Base-by-base conservation (phyloP, 2,797 vertebrate genomes). In the Rhinophrynus dorsalis region DNA sequence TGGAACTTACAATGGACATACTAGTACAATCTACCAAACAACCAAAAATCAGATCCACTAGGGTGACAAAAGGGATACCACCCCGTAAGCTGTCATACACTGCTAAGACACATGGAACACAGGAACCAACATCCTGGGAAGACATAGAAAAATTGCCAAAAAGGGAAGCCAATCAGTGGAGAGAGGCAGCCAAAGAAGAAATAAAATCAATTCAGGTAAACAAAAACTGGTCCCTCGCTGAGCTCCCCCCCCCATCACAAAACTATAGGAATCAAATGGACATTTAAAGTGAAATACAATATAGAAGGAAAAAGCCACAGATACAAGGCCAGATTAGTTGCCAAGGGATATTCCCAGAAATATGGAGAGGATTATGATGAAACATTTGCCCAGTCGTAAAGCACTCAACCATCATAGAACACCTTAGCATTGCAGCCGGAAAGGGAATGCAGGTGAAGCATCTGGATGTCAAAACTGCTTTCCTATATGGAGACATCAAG, bases 311-410 rank as follows among this genome's bases (percentile, higher is more conserved):
- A 54, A 6, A 38, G 4, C 4, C 29, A 30, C 9, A 30, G 29
- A 30, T 9, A 4, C 9, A 42, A 42, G 38, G 15, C 38, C 6
- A 30, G 40, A 47, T 12, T 45, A 33, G 40, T 18, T 7, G 24
- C 40, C 20, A 47, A 57, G 47, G 20, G 40, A 18, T 57, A 67
- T 15, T 61, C 40, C 18, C 17, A 29, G 27, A 60, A 60, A 40
- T 40, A 30, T 35, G 20, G 7, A 15, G 23, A 51, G 5, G 42
- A 18, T n/a, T 40, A 37, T 13, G 17, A 37, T 21, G 24, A 38
- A 11, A 56, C 30, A 40, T 32, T 64, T 29, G 11, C 12, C 38
- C n/a, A 24, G 32, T 51, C 2, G 26, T 38, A 29, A 72, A 59
- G 10, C 13, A 58, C 6, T 1, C 29, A 12, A 66, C 44, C 13